Percentiles rank a stretch among this genome's conserved stretches.
Evolutionary conservation across 2,797 vertebrate genomes (phyloP).

Genomic region (Pseudochaenichthys georgianus): DNA sequence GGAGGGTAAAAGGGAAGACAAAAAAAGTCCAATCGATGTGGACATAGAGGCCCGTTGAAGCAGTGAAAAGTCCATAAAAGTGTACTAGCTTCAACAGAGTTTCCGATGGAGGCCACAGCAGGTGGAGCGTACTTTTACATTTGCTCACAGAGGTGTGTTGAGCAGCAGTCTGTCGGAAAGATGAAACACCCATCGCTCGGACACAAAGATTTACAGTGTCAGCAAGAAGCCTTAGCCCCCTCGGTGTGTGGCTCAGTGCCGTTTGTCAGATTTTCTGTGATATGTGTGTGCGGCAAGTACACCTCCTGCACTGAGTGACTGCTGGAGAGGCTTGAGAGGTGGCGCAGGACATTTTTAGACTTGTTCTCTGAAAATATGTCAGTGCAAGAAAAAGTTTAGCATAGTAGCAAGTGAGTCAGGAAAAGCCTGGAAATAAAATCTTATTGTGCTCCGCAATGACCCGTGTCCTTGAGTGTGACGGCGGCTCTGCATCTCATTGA

Average conservation of each 20-base stretch:
- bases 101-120: slow-evolving; percentile 57
- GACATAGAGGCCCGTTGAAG: slow-evolving; percentile 48
- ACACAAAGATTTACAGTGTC: slow-evolving; percentile 63
- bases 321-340: slow-evolving; percentile 35
- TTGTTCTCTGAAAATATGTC: slow-evolving; percentile 35
- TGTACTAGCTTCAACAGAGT: slow-evolving; percentile 61
- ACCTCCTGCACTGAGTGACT: slow-evolving; percentile 23
- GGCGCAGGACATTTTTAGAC: slow-evolving; percentile 51
- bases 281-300: slow-evolving; percentile 2
- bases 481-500: slow-evolving; percentile 26
- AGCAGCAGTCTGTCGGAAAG: slow-evolving; percentile 67
- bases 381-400: slow-evolving; percentile 13
- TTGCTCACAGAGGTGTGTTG: slow-evolving; percentile 54
- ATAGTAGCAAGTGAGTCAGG: slow-evolving; percentile 7
- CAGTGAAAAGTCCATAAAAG: slow-evolving; percentile 59
- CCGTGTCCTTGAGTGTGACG: slow-evolving; percentile 28
- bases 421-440: slow-evolving; percentile 27
- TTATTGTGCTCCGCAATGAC: slow-evolving; percentile 17
- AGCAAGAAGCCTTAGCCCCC: slow-evolving; percentile 53
- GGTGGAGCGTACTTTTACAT: slow-evolving; percentile 62
- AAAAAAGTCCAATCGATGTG: slow-evolving; percentile 46
- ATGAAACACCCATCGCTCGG: slow-evolving; percentile 59
- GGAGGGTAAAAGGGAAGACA: slow-evolving; percentile 29
- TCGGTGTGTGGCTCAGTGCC: slow-evolving; percentile 43
- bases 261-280: slow-evolving; percentile 49